A percentile compares a stretch with the other conserved stretches of the same genome.
These are phyloP conservation scores for Gobio occitaniae DNA, from an alignment of 2,797 vertebrate genomes.

Conservation along the genomic window DNA sequence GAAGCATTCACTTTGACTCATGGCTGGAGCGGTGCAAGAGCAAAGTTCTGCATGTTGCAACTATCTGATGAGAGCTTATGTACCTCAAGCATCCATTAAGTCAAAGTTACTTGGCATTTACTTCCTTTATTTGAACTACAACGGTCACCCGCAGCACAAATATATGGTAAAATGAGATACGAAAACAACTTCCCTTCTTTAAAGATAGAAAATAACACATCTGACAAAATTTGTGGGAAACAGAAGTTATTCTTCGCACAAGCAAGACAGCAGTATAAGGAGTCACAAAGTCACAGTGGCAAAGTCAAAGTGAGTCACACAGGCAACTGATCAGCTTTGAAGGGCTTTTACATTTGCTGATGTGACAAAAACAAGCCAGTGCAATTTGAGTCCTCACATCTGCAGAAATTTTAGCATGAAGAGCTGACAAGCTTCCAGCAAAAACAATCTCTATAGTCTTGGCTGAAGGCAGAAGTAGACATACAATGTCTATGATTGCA, in stretches of 20 bases:
- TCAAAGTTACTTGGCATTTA: background rate
- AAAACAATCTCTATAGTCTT: background rate
- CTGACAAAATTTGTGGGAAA: background rate
- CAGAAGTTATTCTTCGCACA: background rate
- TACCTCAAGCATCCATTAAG: conserved; percentile 7
- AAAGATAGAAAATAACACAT: background rate
- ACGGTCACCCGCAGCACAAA: background rate
- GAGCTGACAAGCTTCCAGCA: conserved; percentile 19
- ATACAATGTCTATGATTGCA: background rate
- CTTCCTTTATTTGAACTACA: conserved; percentile 17
- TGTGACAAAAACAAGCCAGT: background rate
- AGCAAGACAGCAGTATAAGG: background rate
- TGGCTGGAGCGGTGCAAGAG: background rate
- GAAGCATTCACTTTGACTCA: background rate
- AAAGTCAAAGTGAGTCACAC: conserved; percentile 2
- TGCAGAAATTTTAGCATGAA: background rate
- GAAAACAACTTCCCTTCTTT: conserved; percentile 19
- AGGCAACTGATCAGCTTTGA: conserved; percentile 10
- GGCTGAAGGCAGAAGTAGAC: conserved; percentile 11
- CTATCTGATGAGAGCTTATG: background rate
- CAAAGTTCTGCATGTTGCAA: background rate
- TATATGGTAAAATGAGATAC: background rate
- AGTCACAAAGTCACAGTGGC: background rate
- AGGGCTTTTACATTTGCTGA: conserved; percentile 26
- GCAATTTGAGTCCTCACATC: background rate